Evolutionary conservation across 2,797 vertebrate species (phyloP), one percentile per base, ranked within the genome.

Genomic region (Podargus strigoides): DNA sequence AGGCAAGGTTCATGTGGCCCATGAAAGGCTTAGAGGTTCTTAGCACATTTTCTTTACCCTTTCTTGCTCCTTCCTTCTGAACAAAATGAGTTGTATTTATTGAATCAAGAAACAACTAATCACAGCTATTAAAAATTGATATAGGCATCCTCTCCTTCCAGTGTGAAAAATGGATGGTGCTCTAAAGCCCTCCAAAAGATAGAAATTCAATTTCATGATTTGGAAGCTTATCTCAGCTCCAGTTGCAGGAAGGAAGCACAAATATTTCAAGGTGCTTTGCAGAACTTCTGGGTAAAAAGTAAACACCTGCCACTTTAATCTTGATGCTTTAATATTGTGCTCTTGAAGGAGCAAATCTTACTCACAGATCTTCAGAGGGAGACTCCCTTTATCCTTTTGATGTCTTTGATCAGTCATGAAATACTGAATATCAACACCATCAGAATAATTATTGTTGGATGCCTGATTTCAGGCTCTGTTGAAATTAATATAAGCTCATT

Each of bases 251-350:
- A 85, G 28, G 20, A 85, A 77, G n/a, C 26, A 73, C 60, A 72
- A 85, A 67, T 87, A 90, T 85, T 94, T 93, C 90, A 90, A 94
- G 60, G 42, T 75, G 47, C 46, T 90, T 87, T 87, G 41, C n/a
- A 80, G 58, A 85, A 85, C 46, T 91, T 89, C 28, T 72, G 26
- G 7, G 42, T 82, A 68, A 87, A 78, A 95, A 50, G 32, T 69
- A 85, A 94, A 64, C 50, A 87, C 17, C 53, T 91, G 49, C 23
- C 46, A 80, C 72, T 93, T 96, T 82, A 93, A 82, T 89, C 55
- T 74, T 85, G 30, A 42, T 58, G 52, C 60, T 80, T 91, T 91
- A 89, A 82, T 91, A 83, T 53, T 56, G 64, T 50, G n/a, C 17
- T 68, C 68, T 77, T 85, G 89, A 91, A 93, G 63, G 53, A 84